Evolutionary conservation across 2,113 vertebrate species (phyloP).

Genomic region (Rallus limicola): DNA sequence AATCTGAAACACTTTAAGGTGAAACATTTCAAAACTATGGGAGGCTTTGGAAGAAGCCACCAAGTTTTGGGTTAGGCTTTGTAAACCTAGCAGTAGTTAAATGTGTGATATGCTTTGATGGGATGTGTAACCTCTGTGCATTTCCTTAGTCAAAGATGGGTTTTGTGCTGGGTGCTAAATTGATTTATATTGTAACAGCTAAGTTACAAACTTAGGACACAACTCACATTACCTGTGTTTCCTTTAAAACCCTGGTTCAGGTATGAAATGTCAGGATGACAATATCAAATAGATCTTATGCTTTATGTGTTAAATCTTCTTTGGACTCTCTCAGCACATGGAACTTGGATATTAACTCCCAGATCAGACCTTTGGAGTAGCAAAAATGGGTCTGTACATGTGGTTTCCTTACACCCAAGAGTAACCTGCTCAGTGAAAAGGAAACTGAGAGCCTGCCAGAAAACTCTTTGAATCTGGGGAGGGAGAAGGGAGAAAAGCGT

Average conservation of each 20-base stretch:
- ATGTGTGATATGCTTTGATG: neutral
- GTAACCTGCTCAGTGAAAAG: neutral
- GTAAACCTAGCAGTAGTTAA: neutral
- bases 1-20: neutral
- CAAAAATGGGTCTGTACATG: neutral
- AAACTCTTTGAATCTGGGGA: neutral
- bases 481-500: neutral
- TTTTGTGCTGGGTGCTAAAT: neutral
- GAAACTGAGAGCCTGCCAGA: neutral
- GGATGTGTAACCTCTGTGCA: fast-evolving
- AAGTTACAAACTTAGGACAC: neutral
- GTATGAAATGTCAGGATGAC: neutral
- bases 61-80: neutral
- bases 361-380: neutral
- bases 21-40: neutral
- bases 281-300: neutral
- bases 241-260: neutral
- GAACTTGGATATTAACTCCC: neutral
- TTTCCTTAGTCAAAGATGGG: neutral
- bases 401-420: neutral
- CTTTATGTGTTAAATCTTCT: neutral
- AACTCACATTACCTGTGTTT: neutral
- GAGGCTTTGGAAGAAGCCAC: neutral
- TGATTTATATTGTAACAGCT: neutral
- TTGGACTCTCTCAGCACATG: neutral